Base-by-base conservation (phyloP, 2,888 invertebrate genomes). In the Dermolepida albohirtum region DNA sequence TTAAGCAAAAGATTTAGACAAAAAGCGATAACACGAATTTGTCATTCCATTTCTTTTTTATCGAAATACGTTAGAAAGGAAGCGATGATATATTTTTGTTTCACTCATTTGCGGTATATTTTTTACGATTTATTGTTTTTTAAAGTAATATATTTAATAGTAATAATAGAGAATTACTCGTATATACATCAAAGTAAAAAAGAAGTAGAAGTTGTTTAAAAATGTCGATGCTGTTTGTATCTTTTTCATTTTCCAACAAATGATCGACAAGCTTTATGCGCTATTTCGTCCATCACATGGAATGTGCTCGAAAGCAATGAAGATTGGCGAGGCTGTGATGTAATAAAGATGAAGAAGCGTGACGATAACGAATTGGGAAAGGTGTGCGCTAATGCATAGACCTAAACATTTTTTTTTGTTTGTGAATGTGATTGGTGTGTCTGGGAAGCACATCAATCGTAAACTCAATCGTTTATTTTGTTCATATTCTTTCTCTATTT, bases 31-130 rank as follows among this genome's bases (percentile, higher is more conserved):
- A n/a, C 27, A 50, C 27, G 11, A 50, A 51, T 52, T 54, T 27
- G 27, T 54, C 64, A 65, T 65, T 65, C 64, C 64, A 65, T 65
- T 52, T 43, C 22, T 47, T 47, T 62, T 47, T 47, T 41, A 57
- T 62, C 12, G 44, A 62, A 39, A 14, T 14, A 27, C 29, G 29
- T 14, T 43, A 43, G 44, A 52, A 29, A 52, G 34, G 29, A 8
- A 50, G 11, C 17, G 12, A 52, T 57, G 41, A 14, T 14, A 17
- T 51, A 29, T 17, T 11, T 14, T 34, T 54, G 29, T 54, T 40
- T 54, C 54, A 40, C 39, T 39, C 14, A 40, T 22, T 22, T 40
- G 11, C 16, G 2, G 11, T 39, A 14, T 16, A 40, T 17, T 41
- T n/a, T 22, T 43, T 22, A 55, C 11, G 16, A 14, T 1, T 57